Percentiles rank a stretch among this genome's conserved stretches.
phyloP scores from a whole-genome alignment of 2,113 vertebrate genomes.

The Rhadina sibilatrix region DNA sequence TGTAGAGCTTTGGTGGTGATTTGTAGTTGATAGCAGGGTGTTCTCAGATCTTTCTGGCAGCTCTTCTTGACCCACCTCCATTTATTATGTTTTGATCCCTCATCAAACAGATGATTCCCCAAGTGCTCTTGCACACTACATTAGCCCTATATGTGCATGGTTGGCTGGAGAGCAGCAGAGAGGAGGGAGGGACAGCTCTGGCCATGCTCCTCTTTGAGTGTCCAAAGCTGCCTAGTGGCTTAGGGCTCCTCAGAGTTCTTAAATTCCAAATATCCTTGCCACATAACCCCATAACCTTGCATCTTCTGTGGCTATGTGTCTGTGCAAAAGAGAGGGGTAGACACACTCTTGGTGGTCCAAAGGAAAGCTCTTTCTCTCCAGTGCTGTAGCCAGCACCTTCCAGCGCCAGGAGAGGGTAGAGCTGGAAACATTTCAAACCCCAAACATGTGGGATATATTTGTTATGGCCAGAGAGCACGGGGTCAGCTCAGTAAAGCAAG shows the following conservation, averaged over 20 bases:
- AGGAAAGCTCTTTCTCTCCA: background rate
- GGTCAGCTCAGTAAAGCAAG: background rate
- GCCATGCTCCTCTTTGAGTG: background rate
- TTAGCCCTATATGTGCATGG: rapidly evolving
- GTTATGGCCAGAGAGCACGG: background rate
- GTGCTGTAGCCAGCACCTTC: background rate
- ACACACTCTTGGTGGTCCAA: background rate
- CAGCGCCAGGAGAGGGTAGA: background rate
- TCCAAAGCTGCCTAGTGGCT: background rate
- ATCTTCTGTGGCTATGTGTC: background rate
- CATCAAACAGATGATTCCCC: background rate
- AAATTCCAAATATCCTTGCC: background rate
- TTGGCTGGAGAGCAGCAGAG: background rate
- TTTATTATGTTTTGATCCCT: background rate
- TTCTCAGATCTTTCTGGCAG: background rate
- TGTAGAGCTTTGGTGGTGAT: background rate
- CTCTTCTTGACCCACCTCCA: background rate
- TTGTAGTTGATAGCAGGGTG: background rate
- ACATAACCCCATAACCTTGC: background rate
- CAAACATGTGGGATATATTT: background rate
- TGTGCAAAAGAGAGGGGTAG: background rate
- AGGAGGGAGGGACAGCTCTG: background rate
- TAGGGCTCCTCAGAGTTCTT: background rate
- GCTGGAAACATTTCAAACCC: background rate
- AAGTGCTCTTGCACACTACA: background rate